These are phyloP conservation scores for Callyntrura guangdongensis DNA, from an alignment of 2,888 invertebrate species.

Conservation along the genomic window DNA sequence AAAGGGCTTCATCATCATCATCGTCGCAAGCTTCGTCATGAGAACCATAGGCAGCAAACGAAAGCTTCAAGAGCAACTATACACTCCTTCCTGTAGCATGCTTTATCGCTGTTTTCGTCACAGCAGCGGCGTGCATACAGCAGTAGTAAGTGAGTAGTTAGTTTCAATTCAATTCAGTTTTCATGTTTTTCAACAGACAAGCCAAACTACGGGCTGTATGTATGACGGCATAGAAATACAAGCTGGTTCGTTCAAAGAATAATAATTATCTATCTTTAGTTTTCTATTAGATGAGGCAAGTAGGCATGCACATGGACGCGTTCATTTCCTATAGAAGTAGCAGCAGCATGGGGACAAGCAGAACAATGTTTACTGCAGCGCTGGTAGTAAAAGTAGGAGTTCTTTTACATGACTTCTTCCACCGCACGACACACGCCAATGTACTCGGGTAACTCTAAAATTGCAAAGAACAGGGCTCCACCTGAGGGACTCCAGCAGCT, in stretches of 20 bases:
- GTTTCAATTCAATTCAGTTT: slow-evolving; percentile 70
- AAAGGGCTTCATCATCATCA: slow-evolving; percentile 75
- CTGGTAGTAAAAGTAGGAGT: background rate
- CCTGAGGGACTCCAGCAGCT: slow-evolving; percentile 72
- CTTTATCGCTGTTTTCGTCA: slow-evolving; percentile 74
- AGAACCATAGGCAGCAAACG: slow-evolving; percentile 23
- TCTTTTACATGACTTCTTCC: slow-evolving; percentile 23
- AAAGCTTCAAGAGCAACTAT: slow-evolving; percentile 7
- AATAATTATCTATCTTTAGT: slow-evolving; percentile 74
- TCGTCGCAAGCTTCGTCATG: background rate
- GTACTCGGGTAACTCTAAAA: slow-evolving; percentile 39
- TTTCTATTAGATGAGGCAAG: slow-evolving; percentile 52
- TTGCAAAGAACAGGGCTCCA: slow-evolving; percentile 75
- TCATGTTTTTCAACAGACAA: slow-evolving; percentile 60
- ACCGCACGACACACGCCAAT: slow-evolving; percentile 32
- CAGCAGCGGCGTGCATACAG: slow-evolving; percentile 53
- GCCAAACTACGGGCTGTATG: slow-evolving; percentile 38
- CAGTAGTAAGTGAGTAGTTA: slow-evolving; percentile 30
- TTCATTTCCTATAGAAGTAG: slow-evolving; percentile 2
- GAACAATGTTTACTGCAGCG: slow-evolving; percentile 19
- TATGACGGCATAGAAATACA: background rate
- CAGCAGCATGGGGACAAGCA: slow-evolving; percentile 43
- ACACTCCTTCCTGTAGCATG: slow-evolving; percentile 63
- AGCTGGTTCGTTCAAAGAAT: slow-evolving; percentile 69
- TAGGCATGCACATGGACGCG: slow-evolving; percentile 7